These are phyloP conservation scores for Heliocidaris tuberculata DNA, from an alignment of 35 echinoderm and acorn worm genomes.

Conservation along the genomic window DNA sequence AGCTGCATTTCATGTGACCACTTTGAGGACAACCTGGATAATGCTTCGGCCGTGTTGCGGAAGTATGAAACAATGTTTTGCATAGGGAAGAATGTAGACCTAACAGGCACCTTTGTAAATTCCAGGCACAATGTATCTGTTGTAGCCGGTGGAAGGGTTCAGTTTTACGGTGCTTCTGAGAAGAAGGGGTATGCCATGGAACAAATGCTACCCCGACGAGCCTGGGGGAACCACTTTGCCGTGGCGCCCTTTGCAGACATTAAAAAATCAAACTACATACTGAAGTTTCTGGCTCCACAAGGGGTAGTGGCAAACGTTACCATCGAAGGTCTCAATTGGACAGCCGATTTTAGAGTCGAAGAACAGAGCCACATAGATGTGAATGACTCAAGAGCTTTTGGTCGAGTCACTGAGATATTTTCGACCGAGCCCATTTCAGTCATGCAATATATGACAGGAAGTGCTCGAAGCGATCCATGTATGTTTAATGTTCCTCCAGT, in stretches of 20 bases:
- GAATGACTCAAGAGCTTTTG: neutral
- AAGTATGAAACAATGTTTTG: constrained; percentile 5
- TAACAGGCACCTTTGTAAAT: constrained; percentile 10
- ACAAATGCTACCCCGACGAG: neutral
- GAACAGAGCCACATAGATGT: neutral
- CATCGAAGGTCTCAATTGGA: neutral
- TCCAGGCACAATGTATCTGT: neutral
- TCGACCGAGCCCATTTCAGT: neutral
- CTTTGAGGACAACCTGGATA: neutral
- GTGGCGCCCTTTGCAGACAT: constrained; percentile 23
- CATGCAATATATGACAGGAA: constrained; percentile 25
- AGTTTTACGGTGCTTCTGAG: neutral
- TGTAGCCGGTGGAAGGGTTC: neutral
- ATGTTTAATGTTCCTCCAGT: constrained; percentile 29
- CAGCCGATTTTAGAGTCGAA: neutral
- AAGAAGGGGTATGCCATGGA: neutral
- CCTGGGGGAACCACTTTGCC: constrained; percentile 35
- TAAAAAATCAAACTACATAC: neutral
- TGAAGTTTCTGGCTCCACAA: neutral
- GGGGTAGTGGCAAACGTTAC: neutral
- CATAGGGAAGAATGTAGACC: neutral
- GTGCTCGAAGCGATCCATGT: neutral
- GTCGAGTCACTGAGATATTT: neutral
- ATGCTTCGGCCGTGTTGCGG: neutral
- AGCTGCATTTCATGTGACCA: neutral